Evolutionary conservation across 1,140 invertebrate genomes (phyloP), one percentile per base, ranked within the genome.

Genomic region (Cyclargus thomasi): DNA sequence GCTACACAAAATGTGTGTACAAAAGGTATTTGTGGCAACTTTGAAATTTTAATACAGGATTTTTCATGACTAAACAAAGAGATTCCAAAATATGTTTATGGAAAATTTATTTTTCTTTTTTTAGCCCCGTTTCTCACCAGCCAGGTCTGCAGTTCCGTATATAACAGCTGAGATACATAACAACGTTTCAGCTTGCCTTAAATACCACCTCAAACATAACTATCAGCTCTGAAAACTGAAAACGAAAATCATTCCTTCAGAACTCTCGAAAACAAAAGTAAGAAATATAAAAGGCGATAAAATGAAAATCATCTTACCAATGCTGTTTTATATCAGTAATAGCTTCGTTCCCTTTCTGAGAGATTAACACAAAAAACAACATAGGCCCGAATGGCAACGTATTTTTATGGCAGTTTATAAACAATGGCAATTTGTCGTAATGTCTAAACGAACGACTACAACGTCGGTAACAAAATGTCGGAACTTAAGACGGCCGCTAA

Each of bases 381-480:
- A 57, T 8, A 57, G 35, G 14, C 23, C 55, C 53, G 53, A 57
- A 22, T 62, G 53, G 18, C 55, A 70, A 70, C 65, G 63, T 67
- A 65, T 67, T 70, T 70, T 70, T 67, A 70, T 67, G 63, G 63
- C 65, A 65, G 68, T 63, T 68, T 53, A 68, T 70, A 74, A 77
- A 77, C 76, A 77, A 75, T 74, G 29, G 71, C 74, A 74, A 77
- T 77, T 77, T 75, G 70, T 75, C 72, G 67, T 77, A 76, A 76
- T 71, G 69, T 67, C 67, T 69, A 66, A 72, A 75, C 71, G 71
- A 77, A 74, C 59, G 71, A 59, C 55, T 59, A 59, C 55, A 59
- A 59, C 55, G n/a, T 59, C 11, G 55, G 55, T 59, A 59, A 59
- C 18, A 59, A 18, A 55, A 55, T 18, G 53, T 55, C n/a, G 53